A percentile compares a stretch with the other conserved stretches of the same genome.
phyloP scores from a whole-genome alignment of 2,113 vertebrate genomes.

The Myotis lucifugus region DNA sequence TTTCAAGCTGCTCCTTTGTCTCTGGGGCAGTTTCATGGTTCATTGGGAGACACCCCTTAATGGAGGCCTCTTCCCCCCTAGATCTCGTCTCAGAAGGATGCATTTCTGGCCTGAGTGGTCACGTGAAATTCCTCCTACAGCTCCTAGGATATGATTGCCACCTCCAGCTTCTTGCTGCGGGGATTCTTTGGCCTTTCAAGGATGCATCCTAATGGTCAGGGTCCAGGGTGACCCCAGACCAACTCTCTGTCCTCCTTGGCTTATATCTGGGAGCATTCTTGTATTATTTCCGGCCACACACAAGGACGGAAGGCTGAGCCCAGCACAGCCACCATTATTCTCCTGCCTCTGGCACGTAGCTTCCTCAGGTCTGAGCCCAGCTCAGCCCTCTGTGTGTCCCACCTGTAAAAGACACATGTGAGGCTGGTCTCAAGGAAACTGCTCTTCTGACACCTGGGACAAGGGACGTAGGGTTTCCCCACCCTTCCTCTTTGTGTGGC shows the following conservation, averaged over 20 bases:
- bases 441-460: background rate
- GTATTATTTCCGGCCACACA: background rate
- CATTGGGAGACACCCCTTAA: background rate
- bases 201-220: background rate
- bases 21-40: background rate
- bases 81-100: background rate
- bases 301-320: background rate
- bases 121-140: background rate
- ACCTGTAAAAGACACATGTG: background rate
- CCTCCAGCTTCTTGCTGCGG: background rate
- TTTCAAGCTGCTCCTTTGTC: conserved; percentile 6
- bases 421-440: background rate
- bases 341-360: background rate
- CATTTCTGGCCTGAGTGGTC: background rate
- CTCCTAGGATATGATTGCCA: background rate
- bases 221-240: background rate
- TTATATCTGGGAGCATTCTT: background rate
- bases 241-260: background rate
- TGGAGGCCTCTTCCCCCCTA: background rate
- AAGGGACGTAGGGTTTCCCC: background rate
- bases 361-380: background rate
- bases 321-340: background rate
- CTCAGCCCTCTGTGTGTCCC: background rate
- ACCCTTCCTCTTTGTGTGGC: background rate
- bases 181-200: background rate